Evolutionary conservation across 2,113 vertebrate genomes (phyloP).

Genomic region (Elaphurus davidianus): DNA sequence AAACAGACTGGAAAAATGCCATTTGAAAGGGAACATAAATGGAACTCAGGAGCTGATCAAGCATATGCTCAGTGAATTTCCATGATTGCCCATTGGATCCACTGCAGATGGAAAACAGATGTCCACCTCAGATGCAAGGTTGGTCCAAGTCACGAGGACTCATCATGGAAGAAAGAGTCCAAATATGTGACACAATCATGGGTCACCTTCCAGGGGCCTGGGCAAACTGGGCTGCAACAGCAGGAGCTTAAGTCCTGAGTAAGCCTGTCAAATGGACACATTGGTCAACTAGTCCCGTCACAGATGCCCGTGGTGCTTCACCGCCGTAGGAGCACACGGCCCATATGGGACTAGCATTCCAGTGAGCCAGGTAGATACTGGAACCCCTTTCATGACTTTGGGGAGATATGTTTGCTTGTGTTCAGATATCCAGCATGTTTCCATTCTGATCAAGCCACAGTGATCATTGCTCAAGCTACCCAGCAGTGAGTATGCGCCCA

Average conservation of each 20-base stretch:
- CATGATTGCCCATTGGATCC: not conserved
- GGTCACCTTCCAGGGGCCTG: not conserved
- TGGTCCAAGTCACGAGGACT: not conserved
- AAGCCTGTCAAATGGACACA: not conserved
- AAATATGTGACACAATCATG: not conserved
- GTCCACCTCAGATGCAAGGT: not conserved
- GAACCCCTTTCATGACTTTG: not conserved
- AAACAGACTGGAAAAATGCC: not conserved
- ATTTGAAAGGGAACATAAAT: not conserved
- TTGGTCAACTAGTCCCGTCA: not conserved
- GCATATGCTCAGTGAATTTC: not conserved
- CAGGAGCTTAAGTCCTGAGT: rapidly evolving
- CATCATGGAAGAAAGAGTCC: not conserved
- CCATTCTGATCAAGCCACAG: not conserved
- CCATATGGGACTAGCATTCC: not conserved
- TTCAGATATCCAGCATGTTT: not conserved
- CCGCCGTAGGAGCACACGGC: not conserved
- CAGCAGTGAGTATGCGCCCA: not conserved
- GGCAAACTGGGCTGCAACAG: not conserved
- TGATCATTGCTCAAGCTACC: not conserved
- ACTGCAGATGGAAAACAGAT: not conserved
- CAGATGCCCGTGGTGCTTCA: not conserved
- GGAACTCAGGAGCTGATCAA: not conserved
- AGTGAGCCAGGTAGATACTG: not conserved
- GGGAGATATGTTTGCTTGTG: not conserved